Evolutionary conservation across 2,888 invertebrate species (phyloP).

Genomic region (Leucania comma): DNA sequence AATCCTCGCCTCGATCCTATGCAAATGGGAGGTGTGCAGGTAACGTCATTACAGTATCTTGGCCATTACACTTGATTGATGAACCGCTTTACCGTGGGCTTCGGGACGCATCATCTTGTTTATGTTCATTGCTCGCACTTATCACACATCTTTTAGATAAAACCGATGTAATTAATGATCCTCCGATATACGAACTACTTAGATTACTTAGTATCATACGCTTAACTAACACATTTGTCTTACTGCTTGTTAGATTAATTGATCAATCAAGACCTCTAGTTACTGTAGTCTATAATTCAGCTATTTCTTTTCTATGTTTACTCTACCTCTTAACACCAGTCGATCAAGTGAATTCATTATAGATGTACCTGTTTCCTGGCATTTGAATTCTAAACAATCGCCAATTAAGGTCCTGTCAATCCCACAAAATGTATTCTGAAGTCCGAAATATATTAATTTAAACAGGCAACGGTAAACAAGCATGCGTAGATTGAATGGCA

Average conservation of each 20-base stretch:
- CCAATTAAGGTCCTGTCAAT: slow-evolving; percentile 53
- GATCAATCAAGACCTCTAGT: slow-evolving; percentile 40
- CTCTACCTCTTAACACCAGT: neutral
- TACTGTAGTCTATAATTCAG: neutral
- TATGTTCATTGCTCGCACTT: slow-evolving; percentile 63
- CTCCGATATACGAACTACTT: slow-evolving; percentile 45
- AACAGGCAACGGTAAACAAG: slow-evolving; percentile 53
- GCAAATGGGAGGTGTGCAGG: slow-evolving; percentile 53
- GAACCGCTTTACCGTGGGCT: slow-evolving; percentile 55
- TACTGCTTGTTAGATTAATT: slow-evolving; percentile 48
- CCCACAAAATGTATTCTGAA: slow-evolving; percentile 45
- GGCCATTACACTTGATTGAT: slow-evolving; percentile 74
- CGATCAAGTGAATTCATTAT: slow-evolving; percentile 37
- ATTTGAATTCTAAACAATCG: slow-evolving; percentile 41
- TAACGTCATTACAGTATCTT: slow-evolving; percentile 65
- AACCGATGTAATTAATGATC: slow-evolving; percentile 63
- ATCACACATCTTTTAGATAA: slow-evolving; percentile 64
- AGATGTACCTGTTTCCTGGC: slow-evolving; percentile 16
- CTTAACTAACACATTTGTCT: slow-evolving; percentile 57
- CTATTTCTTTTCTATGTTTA: slow-evolving; percentile 15
- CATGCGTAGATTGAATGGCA: slow-evolving; percentile 56
- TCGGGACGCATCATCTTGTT: slow-evolving; percentile 66
- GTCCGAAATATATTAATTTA: slow-evolving; percentile 57
- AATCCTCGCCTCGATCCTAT: slow-evolving; percentile 45
- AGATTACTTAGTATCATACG: slow-evolving; percentile 46